Percentiles rank a stretch among this genome's conserved stretches.
These are phyloP conservation scores for Antheraea pernyi DNA, from an alignment of 1,140 invertebrate genomes.

Conservation along the genomic window DNA sequence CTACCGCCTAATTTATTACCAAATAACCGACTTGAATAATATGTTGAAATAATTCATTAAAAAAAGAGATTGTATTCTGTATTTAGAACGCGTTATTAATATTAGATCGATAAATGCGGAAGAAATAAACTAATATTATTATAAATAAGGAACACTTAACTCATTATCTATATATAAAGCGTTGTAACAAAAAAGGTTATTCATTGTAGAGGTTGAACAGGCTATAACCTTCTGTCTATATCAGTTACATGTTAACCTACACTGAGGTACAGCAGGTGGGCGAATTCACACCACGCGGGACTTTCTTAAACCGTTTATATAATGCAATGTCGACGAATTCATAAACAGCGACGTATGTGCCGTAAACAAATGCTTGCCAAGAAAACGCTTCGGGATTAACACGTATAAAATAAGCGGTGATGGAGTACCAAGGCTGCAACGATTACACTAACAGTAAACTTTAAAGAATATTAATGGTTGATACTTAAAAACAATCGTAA, in stretches of 20 bases:
- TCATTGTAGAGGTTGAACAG: slow-evolving; percentile 26
- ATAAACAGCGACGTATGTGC: slow-evolving; percentile 47
- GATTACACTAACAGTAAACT: slow-evolving; percentile 8
- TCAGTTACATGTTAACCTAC: slow-evolving; percentile 52
- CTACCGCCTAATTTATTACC: not conserved
- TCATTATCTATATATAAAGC: slow-evolving; percentile 7
- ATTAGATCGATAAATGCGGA: slow-evolving; percentile 16
- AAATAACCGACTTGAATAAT: not conserved
- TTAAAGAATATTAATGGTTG: slow-evolving; percentile 8
- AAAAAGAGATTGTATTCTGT: not conserved
- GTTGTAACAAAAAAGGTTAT: slow-evolving; percentile 23
- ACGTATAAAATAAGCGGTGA: slow-evolving; percentile 10
- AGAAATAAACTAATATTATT: slow-evolving; percentile 10
- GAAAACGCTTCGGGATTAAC: slow-evolving; percentile 35
- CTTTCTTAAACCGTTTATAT: slow-evolving; percentile 61
- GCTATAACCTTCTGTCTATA: slow-evolving; percentile 45
- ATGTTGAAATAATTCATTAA: not conserved
- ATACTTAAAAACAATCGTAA: slow-evolving; percentile 5
- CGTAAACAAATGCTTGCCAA: slow-evolving; percentile 52
- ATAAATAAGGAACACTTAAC: slow-evolving; percentile 14
- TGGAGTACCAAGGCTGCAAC: slow-evolving; percentile 17
- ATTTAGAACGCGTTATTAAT: not conserved
- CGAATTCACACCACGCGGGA: slow-evolving; percentile 28
- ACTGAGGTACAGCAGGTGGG: slow-evolving; percentile 28
- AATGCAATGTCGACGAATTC: slow-evolving; percentile 40